Percentiles rank a stretch among this genome's conserved stretches.
Conservation (phyloP, 1,140 invertebrate species). For the Psix sp. region DNA sequence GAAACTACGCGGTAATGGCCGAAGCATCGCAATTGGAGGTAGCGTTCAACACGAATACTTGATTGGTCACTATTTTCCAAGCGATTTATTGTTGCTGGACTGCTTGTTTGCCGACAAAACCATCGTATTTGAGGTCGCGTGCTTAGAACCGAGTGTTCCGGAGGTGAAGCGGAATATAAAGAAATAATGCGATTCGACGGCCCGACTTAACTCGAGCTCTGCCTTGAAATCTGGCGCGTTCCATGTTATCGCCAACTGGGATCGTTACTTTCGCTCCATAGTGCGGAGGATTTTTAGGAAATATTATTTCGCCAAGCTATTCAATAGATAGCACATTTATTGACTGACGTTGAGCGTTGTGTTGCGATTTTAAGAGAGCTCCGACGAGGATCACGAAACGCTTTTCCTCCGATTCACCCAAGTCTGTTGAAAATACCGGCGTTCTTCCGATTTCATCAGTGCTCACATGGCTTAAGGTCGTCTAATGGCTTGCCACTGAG, state of each 20-base stretch:
- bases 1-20: slow-evolving; percentile 44
- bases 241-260: slow-evolving; percentile 4
- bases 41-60: slow-evolving; percentile 25
- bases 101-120: slow-evolving; percentile 17
- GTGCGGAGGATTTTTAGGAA: slow-evolving; percentile 16
- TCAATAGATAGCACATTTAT: slow-evolving; percentile 25
- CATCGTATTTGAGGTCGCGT: slow-evolving; percentile 18
- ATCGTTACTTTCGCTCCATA: slow-evolving; percentile 7
- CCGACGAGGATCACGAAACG: slow-evolving; percentile 6
- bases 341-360: slow-evolving; percentile 17
- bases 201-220: not conserved
- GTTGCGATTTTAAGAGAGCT: slow-evolving; percentile 21
- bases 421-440: slow-evolving; percentile 13
- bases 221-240: slow-evolving; percentile 5
- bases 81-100: slow-evolving; percentile 38
- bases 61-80: slow-evolving; percentile 47
- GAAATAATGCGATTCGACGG: slow-evolving; percentile 11
- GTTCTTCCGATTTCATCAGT: slow-evolving; percentile 20
- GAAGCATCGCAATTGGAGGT: slow-evolving; percentile 42
- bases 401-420: slow-evolving; percentile 12
- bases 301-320: slow-evolving; percentile 27
- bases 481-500: not conserved
- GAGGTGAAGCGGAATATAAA: slow-evolving; percentile 8
- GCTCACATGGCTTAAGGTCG: not conserved
- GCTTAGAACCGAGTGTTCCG: slow-evolving; percentile 1